Conservation (phyloP, 2,113 vertebrate species). For the human region GRCh38 chr7:18914501-18915000, state of each 20-base stretch:
- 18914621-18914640: not conserved
- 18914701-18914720: not conserved
- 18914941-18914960: not conserved
- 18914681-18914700: not conserved
- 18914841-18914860: not conserved
- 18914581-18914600: not conserved
- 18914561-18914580: not conserved
- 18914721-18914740: not conserved
- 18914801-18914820: not conserved
- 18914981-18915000: not conserved
- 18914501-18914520: not conserved
- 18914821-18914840: not conserved
- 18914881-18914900: not conserved
- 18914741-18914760: not conserved
- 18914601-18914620: slow-evolving; percentile 1
- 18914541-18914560: not conserved
- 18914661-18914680: not conserved
- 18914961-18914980: not conserved
- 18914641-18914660: not conserved
- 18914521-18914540: not conserved
- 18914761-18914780: not conserved
- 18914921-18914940: not conserved
- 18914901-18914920: not conserved
- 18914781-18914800: not conserved
- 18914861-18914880: not conserved